Percentiles rank a stretch among this genome's conserved stretches.
These are phyloP conservation scores for Dendronephthya gigantea DNA, from an alignment of 64 coral and sea anemone species.

Conservation along the genomic window DNA sequence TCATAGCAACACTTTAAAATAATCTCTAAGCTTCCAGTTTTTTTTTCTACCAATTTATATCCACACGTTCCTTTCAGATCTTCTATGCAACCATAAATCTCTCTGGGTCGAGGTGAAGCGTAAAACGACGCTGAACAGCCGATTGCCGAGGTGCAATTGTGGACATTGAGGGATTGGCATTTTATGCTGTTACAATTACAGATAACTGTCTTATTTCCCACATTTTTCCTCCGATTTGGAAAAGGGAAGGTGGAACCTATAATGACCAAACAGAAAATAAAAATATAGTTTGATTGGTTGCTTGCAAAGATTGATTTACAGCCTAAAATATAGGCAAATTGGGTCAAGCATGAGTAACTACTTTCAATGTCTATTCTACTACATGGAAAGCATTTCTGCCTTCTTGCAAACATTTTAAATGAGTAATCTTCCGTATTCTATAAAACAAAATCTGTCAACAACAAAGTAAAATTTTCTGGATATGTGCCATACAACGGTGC, in stretches of 20 bases:
- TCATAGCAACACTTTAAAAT: background rate
- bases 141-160: background rate
- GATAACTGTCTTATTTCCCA: background rate
- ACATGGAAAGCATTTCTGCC: too few relatives aligned
- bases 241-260: background rate
- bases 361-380: too few relatives aligned
- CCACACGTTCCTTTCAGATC: background rate
- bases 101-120: background rate
- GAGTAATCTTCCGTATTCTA: too few relatives aligned
- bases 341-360: too few relatives aligned
- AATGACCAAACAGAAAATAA: too few relatives aligned
- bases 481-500: too few relatives aligned
- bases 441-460: too few relatives aligned
- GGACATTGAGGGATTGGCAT: background rate
- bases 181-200: background rate
- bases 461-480: too few relatives aligned
- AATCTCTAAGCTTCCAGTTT: background rate
- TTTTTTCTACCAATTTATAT: background rate
- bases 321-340: too few relatives aligned
- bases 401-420: too few relatives aligned
- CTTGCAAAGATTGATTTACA: too few relatives aligned
- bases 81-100: background rate
- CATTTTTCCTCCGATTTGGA: background rate
- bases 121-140: background rate
- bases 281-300: too few relatives aligned